Evolutionary conservation across 2,888 invertebrate species (phyloP), one percentile per base, ranked within the genome.

Genomic region (Campoplex nolae): DNA sequence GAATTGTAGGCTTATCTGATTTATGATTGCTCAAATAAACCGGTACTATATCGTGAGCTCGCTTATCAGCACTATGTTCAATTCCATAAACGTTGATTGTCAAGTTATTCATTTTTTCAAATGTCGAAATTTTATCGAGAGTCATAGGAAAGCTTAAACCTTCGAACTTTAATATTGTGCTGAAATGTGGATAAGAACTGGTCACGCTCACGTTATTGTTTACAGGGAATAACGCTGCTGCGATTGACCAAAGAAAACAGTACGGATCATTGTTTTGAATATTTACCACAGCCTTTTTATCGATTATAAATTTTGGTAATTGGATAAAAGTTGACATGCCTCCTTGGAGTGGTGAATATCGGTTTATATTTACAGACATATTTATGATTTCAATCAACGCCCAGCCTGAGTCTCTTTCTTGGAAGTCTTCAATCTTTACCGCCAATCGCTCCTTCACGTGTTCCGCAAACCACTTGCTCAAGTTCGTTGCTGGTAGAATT

Each of bases 191-290:
- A 65, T 90, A 89, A 13, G 89, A 88, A 56, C 67, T 70, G 11
- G 71, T 83, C 11, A 23, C 18, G 62, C 65, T 45, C 1, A 51
- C 32, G 84, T 89, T 73, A n/a, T 48, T 38, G 16, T 54, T 42
- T 23, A 68, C 84, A 28, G 87, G 87, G 79, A 87, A 58, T 28
- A 90, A 81, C 11, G 89, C 89, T 56, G 90, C 87, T n/a, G 87
- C 73, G 4, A 90, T 75, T 51, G 85, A 74, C 88, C 88, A 90
- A 32, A 89, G 67, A 83, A 90, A 90, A 79, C 89, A 91, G 45
- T 73, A 87, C 11, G 84, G 3, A 67, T 90, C 89, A 8, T 85
- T 81, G 76, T 89, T 91, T 78, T 87, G 85, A 9, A 91, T 86
- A 73, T 90, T 91, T 0, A 90, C 68, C 4, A n/a, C n/a, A n/a